Percentiles rank a stretch among this genome's conserved stretches.
These are phyloP conservation scores for Aphodius sticticus DNA, from an alignment of 2,888 invertebrate genomes.

Conservation along the genomic window DNA sequence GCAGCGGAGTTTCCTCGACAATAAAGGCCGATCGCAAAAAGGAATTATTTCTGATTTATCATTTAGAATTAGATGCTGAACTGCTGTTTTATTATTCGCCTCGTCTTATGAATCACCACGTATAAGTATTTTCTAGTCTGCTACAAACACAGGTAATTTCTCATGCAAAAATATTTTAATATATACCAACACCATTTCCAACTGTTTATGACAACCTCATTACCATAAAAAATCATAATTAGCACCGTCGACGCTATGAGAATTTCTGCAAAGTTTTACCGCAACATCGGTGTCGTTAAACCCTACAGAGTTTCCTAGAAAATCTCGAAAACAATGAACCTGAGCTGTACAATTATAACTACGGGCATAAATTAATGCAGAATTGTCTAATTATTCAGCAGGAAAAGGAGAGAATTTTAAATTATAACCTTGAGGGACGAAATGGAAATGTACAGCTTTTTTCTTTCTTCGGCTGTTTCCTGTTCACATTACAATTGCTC, in stretches of 20 bases:
- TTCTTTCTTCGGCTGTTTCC: not conserved
- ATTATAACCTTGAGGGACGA: not conserved
- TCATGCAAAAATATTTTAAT: not conserved
- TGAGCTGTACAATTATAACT: not conserved
- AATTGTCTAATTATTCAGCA: not conserved
- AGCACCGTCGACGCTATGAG: not conserved
- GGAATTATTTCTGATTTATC: no score
- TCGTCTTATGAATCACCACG: no score
- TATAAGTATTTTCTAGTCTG: not conserved
- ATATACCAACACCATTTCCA: not conserved
- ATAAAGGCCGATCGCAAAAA: no score
- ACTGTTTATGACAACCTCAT: not conserved
- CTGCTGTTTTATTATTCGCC: no score
- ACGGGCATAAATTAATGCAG: not conserved
- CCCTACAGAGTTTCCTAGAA: not conserved
- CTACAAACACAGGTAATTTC: not conserved
- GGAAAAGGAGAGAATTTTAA: not conserved
- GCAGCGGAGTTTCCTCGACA: no score
- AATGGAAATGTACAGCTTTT: not conserved
- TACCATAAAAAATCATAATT: not conserved
- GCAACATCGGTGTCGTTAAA: not conserved
- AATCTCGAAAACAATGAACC: not conserved
- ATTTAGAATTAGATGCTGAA: no score
- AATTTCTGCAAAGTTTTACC: constrained; percentile 1
- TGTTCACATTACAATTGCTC: not conserved